Conservation (phyloP, 1,140 invertebrate species). For the Polypedilum vanderplanki region DNA sequence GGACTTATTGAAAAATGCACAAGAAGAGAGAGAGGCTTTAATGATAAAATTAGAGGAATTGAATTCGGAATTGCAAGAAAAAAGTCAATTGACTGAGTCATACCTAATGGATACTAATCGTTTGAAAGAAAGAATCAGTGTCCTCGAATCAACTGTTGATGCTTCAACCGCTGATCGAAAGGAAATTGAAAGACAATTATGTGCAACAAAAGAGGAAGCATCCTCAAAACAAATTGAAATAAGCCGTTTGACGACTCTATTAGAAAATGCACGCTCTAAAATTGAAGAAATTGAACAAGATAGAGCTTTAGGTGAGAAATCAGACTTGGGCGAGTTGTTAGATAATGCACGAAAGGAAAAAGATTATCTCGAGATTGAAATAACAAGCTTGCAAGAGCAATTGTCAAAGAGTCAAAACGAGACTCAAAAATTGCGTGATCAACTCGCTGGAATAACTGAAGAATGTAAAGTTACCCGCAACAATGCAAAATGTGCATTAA, state of each 20-base stretch:
- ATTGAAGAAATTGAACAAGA: slow-evolving; percentile 57
- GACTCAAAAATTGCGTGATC: slow-evolving; percentile 62
- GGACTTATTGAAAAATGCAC: slow-evolving; percentile 75
- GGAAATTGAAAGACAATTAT: slow-evolving; percentile 62
- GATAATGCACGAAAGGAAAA: slow-evolving; percentile 63
- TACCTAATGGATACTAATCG: slow-evolving; percentile 54
- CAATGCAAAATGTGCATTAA: slow-evolving; percentile 71
- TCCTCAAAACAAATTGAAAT: slow-evolving; percentile 65
- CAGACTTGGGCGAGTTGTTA: slow-evolving; percentile 62
- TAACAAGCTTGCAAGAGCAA: slow-evolving; percentile 68
- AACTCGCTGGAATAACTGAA: slow-evolving; percentile 64
- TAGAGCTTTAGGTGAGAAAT: slow-evolving; percentile 53
- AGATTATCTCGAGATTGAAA: slow-evolving; percentile 59
- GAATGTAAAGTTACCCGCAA: slow-evolving; percentile 73
- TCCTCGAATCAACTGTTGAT: slow-evolving; percentile 64
- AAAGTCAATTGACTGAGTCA: slow-evolving; percentile 45
- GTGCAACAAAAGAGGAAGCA: slow-evolving; percentile 58
- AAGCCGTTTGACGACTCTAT: slow-evolving; percentile 61
- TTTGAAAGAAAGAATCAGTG: slow-evolving; percentile 57
- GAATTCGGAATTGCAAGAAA: slow-evolving; percentile 56
- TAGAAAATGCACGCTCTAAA: slow-evolving; percentile 74
- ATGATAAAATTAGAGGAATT: slow-evolving; percentile 75
- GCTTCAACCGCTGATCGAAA: slow-evolving; percentile 62
- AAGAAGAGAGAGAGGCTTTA: slow-evolving; percentile 68
- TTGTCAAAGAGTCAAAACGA: slow-evolving; percentile 69